Percentiles rank a stretch among this genome's conserved stretches.
These are phyloP conservation scores for Malacosoma neustria DNA, from an alignment of 2,888 invertebrate species.

Conservation along the genomic window DNA sequence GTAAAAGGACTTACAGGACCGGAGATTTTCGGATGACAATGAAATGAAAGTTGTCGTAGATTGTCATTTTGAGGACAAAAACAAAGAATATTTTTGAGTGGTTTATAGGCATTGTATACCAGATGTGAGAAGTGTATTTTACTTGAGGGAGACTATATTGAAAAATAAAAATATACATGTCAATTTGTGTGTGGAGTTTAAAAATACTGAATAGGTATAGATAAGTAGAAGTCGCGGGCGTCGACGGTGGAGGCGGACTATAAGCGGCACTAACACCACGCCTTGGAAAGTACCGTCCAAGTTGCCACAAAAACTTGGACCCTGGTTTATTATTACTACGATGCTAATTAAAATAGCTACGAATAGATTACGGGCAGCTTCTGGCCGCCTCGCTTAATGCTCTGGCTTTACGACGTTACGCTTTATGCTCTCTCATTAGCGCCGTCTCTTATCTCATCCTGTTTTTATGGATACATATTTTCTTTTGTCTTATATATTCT, in stretches of 20 bases:
- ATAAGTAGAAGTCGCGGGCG: constrained; percentile 14
- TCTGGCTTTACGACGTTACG: constrained; percentile 68
- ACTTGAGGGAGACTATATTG: no score
- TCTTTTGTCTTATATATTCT: constrained; percentile 28
- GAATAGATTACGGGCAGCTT: constrained; percentile 69
- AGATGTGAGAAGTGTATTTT: no score
- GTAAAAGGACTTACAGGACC: no score
- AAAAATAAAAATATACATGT: no score
- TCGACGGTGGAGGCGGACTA: constrained; percentile 19
- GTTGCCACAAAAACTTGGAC: constrained; percentile 65
- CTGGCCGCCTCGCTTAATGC: constrained; percentile 66
- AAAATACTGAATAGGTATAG: no score
- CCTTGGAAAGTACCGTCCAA: constrained; percentile 44
- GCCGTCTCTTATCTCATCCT: constrained; percentile 46
- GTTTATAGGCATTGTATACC: no score
- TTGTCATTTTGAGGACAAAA: no score
- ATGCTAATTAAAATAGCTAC: constrained; percentile 71
- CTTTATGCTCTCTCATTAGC: constrained; percentile 70
- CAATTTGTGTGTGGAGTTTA: no score
- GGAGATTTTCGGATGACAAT: no score
- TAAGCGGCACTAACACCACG: constrained; percentile 30
- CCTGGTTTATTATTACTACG: constrained; percentile 61
- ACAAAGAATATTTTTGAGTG: no score
- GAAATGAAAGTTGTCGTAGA: no score
- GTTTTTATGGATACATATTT: constrained; percentile 54